Conservation (phyloP, 2,797 vertebrate genomes). For the Ateles fusciceps region DNA sequence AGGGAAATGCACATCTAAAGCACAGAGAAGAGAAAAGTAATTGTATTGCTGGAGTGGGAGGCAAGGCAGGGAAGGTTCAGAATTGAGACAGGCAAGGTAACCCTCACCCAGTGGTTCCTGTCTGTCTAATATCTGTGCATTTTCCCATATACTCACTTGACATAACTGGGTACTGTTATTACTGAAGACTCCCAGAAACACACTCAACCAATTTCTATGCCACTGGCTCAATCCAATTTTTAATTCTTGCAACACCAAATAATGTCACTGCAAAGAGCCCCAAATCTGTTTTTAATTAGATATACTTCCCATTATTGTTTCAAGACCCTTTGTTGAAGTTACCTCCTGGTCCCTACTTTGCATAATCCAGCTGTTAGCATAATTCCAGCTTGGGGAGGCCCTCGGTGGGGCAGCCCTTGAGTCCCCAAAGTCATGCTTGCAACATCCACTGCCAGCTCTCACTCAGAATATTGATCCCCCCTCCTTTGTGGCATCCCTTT, state of each 20-base stretch:
- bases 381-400: not conserved
- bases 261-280: not conserved
- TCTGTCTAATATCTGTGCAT: not conserved
- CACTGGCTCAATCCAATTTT: not conserved
- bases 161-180: not conserved
- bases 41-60: not conserved
- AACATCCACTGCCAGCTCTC: not conserved
- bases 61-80: not conserved
- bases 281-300: not conserved
- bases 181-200: not conserved
- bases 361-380: not conserved
- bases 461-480: not conserved
- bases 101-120: not conserved
- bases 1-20: not conserved
- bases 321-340: not conserved
- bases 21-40: not conserved
- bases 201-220: not conserved
- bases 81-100: not conserved
- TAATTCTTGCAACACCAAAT: not conserved
- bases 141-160: not conserved
- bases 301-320: not conserved
- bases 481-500: not conserved
- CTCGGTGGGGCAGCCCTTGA: not conserved
- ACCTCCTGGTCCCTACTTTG: not conserved
- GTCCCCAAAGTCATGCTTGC: not conserved